A percentile compares a stretch with the other conserved stretches of the same genome.
phyloP scores from a whole-genome alignment of 2,113 vertebrate genomes.

The Platichthys stellatus region DNA sequence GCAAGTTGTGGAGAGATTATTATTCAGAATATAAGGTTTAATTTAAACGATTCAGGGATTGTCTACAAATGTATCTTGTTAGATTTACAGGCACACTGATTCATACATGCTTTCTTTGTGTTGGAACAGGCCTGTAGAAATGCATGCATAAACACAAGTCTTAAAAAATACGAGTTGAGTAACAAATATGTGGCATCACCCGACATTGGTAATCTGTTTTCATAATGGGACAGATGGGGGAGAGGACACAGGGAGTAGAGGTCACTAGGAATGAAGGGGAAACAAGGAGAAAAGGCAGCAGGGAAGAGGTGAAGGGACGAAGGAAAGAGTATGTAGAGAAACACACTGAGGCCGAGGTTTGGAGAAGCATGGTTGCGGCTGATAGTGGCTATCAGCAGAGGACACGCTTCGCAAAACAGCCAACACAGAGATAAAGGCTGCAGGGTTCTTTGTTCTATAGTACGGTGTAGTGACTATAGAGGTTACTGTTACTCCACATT shows the following conservation, averaged over 20 bases:
- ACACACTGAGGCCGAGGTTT: not conserved
- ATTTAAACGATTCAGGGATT: not conserved
- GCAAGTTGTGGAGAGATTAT: too few relatives aligned
- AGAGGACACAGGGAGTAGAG: constrained; percentile 29
- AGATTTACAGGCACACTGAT: not conserved
- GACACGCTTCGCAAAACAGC: constrained; percentile 56
- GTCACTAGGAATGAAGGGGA: constrained; percentile 19
- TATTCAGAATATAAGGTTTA: not conserved
- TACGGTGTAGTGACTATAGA: constrained; percentile 7
- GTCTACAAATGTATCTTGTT: not conserved
- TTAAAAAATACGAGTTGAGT: not conserved
- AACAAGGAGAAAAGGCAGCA: constrained; percentile 1
- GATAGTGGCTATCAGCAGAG: constrained; percentile 73
- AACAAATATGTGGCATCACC: not conserved
- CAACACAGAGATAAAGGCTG: constrained; percentile 61
- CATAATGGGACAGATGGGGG: constrained; percentile 16
- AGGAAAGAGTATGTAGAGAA: not conserved
- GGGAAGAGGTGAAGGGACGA: constrained; percentile 10
- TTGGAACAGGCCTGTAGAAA: not conserved
- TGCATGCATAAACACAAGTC: not conserved
- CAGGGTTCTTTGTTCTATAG: constrained; percentile 53
- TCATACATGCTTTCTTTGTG: not conserved
- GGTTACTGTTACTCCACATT: too few relatives aligned
- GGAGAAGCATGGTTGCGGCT: constrained; percentile 43
- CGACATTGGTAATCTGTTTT: constrained; percentile 11